Evolutionary conservation across 2,113 vertebrate genomes (phyloP), one percentile per base, ranked within the genome.

Genomic region (Labeo catla): DNA sequence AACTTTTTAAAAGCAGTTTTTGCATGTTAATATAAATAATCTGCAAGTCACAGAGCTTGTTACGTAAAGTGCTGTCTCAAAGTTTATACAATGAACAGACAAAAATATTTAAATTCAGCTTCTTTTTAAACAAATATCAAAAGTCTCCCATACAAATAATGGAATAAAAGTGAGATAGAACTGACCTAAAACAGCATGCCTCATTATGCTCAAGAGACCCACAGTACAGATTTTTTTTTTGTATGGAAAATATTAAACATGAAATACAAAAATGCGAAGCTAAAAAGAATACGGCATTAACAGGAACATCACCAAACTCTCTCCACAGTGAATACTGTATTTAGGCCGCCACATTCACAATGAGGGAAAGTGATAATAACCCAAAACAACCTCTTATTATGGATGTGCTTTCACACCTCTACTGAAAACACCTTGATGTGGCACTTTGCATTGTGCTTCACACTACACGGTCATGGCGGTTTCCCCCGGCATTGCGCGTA

Each of bases 1-100:
- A 90, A 91, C 91, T 87, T 92, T 93, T 93, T 92, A 93, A 92
- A 92, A 92, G 91, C 93, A 89, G 90, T 85, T 89, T 92, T 84
- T 93, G 93, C 92, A 91, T 68, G 34, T 66, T 49, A 86, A 81
- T 72, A 84, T 91, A 87, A 54, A 61, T 86, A 49, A 74, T 47
- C 9, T 49, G 19, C 10, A 45, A 73, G 19, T 74, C 72, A 45
- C 39, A 43, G 4, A 21, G 68, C 89, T 90, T 89, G 89, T 91
- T 91, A 91, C 90, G 86, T 88, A 89, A 88, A 87, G 87, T 91
- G 87, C 80, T 79, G 57, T 85, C 88, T 91, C 84, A 83, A 87
- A 57, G 86, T 88, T 85, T 91, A 74, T 74, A 88, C 89, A 87
- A 84, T 86, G 85, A 87, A 83, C 79, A 84, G 65, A 63, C 86